Conservation (phyloP, 2,888 invertebrate species). For the Cephus nigrinus region DNA sequence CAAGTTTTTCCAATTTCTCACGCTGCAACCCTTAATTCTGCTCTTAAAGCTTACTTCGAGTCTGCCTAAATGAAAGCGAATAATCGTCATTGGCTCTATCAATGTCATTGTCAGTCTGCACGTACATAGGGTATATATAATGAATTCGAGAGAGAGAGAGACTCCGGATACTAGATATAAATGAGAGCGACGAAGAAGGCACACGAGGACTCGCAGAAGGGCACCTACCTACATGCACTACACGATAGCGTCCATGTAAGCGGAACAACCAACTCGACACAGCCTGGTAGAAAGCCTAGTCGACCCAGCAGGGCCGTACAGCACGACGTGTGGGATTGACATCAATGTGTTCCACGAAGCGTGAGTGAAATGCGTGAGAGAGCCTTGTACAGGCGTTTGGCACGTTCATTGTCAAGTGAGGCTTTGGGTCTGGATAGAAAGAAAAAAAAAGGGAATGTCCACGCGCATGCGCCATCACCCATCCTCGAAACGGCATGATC, state of each 20-base stretch:
- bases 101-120: background rate
- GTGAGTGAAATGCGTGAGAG: slow-evolving; percentile 34
- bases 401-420: slow-evolving; percentile 19
- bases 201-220: background rate
- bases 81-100: background rate
- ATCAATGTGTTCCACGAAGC: slow-evolving; percentile 42
- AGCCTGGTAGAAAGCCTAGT: background rate
- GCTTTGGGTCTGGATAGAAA: background rate
- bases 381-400: slow-evolving; percentile 10
- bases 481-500: slow-evolving; percentile 8
- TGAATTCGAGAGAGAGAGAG: background rate
- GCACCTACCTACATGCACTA: background rate
- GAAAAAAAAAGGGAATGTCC: background rate
- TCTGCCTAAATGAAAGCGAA: background rate
- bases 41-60: background rate
- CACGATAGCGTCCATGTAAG: background rate
- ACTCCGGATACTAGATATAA: background rate
- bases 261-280: background rate
- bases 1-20: no score
- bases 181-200: background rate
- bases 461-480: slow-evolving; percentile 2
- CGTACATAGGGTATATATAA: background rate
- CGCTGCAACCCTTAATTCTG: background rate
- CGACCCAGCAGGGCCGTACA: background rate
- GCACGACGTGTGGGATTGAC: slow-evolving; percentile 39